Evolutionary conservation across 1,140 invertebrate genomes (phyloP), one percentile per base, ranked within the genome.

Genomic region (Zaprionus kolodkinae): DNA sequence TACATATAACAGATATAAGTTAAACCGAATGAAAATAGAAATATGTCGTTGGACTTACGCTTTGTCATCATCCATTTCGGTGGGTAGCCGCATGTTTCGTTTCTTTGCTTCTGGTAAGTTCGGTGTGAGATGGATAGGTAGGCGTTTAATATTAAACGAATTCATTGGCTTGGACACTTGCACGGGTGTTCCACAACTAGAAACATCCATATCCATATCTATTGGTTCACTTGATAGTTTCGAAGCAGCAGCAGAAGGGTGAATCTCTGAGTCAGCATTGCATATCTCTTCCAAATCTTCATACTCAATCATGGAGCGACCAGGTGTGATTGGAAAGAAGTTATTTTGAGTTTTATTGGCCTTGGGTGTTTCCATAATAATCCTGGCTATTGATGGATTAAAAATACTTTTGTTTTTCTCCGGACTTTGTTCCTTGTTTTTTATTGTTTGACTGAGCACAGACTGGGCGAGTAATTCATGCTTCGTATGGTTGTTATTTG

Each of bases 81-180:
- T 10, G 7, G 71, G 62, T 0, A 55, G 27, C 5, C 72, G 67
- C 0, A 45, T 67, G 13, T 43, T 56, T 1, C 71, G 80, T 15
- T 88, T 88, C 15, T 88, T 88, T 1, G 84, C 63, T 7, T 80
- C 40, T 1, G 84, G 84, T n/a, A 78, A 70, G 57, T 89, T 89
- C 3, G 84, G 84, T 7, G 84, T 88, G 13, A 88, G 52, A 40
- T 88, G 76, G 9, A 17, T 38, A 4, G 76, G 69, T 12, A 72
- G 50, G 2, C 82, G 67, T 30, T 86, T 86, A 3, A 59, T 61
- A 33, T 68, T 69, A 15, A 21, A 13, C 3, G 38, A 61, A 27
- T 6, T 7, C 11, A n/a, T 36, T 59, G 36, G 21, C 25, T 60
- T 67, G 15, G 43, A 27, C n/a, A 27, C 15, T 13, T 6, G 3